These are phyloP conservation scores for Pontoporia blainvillei DNA, from an alignment of 2,113 vertebrate genomes.

Conservation along the genomic window DNA sequence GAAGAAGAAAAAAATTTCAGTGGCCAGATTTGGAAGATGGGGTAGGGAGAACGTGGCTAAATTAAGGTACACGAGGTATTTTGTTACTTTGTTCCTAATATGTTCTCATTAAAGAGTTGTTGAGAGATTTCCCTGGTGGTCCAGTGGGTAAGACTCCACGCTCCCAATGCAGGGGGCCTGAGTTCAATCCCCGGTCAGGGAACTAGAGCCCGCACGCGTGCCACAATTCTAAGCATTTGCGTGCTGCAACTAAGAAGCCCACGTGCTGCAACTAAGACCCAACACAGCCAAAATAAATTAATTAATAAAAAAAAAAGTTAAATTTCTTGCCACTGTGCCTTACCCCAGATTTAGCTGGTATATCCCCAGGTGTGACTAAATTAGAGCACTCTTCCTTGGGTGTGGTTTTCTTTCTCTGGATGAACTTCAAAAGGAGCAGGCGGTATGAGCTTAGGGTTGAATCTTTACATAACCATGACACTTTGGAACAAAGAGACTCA, in stretches of 20 bases:
- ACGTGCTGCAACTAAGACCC: no score
- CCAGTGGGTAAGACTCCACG: no score
- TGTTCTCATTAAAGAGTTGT: constrained; percentile 40
- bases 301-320: not conserved
- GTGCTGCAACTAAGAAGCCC: no score
- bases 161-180: no score
- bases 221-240: no score
- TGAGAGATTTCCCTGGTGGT: not conserved
- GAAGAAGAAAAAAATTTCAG: not conserved
- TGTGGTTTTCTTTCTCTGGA: constrained; percentile 63
- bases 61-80: not conserved
- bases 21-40: not conserved
- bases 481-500: constrained; percentile 45
- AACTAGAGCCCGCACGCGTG: no score
- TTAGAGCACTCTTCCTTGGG: constrained; percentile 56
- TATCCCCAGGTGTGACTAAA: constrained; percentile 53
- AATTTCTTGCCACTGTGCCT: constrained; percentile 47
- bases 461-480: constrained; percentile 46
- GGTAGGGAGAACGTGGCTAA: not conserved
- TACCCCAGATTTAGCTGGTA: constrained; percentile 21
- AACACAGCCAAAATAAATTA: no score
- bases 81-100: not conserved
- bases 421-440: constrained; percentile 61
- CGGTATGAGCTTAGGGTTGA: constrained; percentile 16
- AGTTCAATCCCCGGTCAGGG: no score